A percentile compares a stretch with the other conserved stretches of the same genome.
phyloP scores from a whole-genome alignment of 2,888 invertebrate species.

The Conomelus anceps region DNA sequence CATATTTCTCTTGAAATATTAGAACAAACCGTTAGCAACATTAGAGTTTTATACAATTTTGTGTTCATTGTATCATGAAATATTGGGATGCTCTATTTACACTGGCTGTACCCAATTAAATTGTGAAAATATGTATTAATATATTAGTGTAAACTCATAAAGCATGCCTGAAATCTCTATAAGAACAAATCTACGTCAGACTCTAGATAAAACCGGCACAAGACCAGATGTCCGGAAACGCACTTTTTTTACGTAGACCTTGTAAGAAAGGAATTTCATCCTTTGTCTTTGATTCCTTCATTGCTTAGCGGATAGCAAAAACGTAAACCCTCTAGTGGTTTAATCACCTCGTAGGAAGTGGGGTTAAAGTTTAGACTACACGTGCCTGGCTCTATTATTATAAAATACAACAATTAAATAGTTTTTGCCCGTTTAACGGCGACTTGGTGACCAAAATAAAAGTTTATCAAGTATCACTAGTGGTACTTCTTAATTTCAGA shows the following conservation, averaged over 20 bases:
- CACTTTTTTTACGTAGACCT: neutral
- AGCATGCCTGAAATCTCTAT: neutral
- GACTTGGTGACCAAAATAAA: neutral
- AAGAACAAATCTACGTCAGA: neutral
- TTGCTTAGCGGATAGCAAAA: neutral
- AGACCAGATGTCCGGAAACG: neutral
- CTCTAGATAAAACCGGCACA: too few species aligned
- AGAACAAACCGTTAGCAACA: too few species aligned
- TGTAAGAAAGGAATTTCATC: neutral
- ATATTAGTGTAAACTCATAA: too few species aligned
- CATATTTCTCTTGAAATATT: too few species aligned
- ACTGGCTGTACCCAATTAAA: too few species aligned
- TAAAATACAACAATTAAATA: neutral
- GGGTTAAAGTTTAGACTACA: neutral
- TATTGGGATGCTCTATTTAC: too few species aligned
- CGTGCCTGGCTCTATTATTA: neutral
- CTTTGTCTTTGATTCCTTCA: neutral
- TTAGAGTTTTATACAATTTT: too few species aligned
- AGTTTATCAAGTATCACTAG: neutral
- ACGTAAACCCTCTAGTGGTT: neutral
- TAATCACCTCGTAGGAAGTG: neutral
- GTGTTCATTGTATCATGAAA: too few species aligned
- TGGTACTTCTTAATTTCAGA: too few species aligned
- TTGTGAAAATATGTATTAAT: too few species aligned
- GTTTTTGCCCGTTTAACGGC: neutral